Evolutionary conservation across 2,113 vertebrate species (phyloP).

Genomic region (Barbus barbus): DNA sequence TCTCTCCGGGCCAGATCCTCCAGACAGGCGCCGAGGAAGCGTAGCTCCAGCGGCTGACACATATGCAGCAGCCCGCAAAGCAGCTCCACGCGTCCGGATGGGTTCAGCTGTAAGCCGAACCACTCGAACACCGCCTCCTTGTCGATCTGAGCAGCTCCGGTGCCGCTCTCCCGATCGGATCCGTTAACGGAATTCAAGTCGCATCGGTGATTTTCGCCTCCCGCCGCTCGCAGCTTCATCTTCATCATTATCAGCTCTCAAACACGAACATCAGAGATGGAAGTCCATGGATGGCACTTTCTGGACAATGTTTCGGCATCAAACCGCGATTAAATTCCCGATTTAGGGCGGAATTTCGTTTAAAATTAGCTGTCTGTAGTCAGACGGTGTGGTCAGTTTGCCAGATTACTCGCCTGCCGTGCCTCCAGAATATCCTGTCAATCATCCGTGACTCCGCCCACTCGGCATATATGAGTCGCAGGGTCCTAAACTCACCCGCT

Average conservation of each 20-base stretch:
- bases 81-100: constrained; percentile 91
- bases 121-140: constrained; percentile 94
- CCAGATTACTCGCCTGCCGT: constrained; percentile 58
- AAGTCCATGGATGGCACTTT: constrained; percentile 34
- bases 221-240: constrained; percentile 86
- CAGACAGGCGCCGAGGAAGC: constrained; percentile 91
- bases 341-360: constrained; percentile 3
- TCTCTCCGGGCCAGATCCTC: constrained; percentile 95
- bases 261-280: constrained; percentile 47
- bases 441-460: constrained; percentile 55
- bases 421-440: constrained; percentile 57
- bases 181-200: constrained; percentile 56
- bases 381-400: constrained; percentile 48
- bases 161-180: constrained; percentile 54
- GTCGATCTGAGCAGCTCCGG: constrained; percentile 67
- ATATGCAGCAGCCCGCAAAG: constrained; percentile 93
- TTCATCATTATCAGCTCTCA: constrained; percentile 85
- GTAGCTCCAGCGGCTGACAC: constrained; percentile 94
- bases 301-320: constrained; percentile 2
- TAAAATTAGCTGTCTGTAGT: constrained; percentile 5
- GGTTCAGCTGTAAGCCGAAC: constrained; percentile 89
- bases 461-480: neutral
- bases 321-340: constrained; percentile 13
- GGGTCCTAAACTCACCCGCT: constrained; percentile 56
- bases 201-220: constrained; percentile 64